These are phyloP conservation scores for Acanthurus leucopareius DNA, from an alignment of 2,797 vertebrate genomes.

Conservation along the genomic window DNA sequence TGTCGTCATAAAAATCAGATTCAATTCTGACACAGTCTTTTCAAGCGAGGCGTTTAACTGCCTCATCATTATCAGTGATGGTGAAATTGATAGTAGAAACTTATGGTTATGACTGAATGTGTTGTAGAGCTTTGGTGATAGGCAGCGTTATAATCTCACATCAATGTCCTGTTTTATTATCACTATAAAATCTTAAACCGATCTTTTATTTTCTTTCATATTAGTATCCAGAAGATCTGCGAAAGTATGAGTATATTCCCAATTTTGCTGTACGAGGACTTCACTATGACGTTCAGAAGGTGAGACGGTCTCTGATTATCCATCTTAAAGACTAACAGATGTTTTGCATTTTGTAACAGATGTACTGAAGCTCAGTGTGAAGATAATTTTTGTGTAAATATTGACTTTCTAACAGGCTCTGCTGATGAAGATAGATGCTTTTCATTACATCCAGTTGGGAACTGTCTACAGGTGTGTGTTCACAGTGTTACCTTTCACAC, in stretches of 20 bases:
- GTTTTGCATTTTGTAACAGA: neutral
- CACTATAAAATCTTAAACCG: neutral
- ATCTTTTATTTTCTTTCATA: slow-evolving; percentile 18
- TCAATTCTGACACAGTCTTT: neutral
- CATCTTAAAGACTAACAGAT: neutral
- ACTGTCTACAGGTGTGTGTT: slow-evolving; percentile 93
- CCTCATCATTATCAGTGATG: neutral
- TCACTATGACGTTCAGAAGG: slow-evolving; percentile 99
- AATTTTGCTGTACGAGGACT: slow-evolving; percentile 96
- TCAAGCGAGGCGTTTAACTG: neutral
- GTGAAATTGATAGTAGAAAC: neutral
- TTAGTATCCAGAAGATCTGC: slow-evolving; percentile 94
- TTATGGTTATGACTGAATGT: neutral
- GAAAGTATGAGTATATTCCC: slow-evolving; percentile 94
- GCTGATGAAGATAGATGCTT: slow-evolving; percentile 99
- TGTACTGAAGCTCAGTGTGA: neutral
- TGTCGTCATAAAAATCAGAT: neutral
- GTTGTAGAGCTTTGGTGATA: neutral
- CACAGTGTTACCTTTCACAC: neutral
- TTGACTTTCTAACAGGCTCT: slow-evolving; percentile 86
- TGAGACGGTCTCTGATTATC: slow-evolving; percentile 68
- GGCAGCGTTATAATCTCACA: neutral
- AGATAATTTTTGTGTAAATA: neutral
- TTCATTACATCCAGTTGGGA: slow-evolving; percentile 98
- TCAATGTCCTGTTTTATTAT: slow-evolving; percentile 7